These are phyloP conservation scores for Melanerpes formicivorus DNA, from an alignment of 2,113 vertebrate genomes.

Conservation along the genomic window DNA sequence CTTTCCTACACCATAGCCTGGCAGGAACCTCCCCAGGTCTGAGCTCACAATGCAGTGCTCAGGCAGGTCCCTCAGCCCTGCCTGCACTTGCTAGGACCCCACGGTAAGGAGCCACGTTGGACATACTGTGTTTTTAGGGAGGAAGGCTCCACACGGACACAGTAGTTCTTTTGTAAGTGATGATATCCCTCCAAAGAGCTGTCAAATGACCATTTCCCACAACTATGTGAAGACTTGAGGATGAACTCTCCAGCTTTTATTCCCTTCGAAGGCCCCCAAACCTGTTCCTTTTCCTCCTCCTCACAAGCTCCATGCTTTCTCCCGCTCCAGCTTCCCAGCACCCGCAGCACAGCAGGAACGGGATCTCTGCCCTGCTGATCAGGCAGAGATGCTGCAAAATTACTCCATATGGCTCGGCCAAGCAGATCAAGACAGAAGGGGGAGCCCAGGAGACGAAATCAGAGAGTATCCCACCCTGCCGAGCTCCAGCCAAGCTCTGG, in stretches of 20 bases:
- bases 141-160: background rate
- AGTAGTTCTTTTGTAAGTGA: background rate
- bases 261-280: background rate
- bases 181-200: background rate
- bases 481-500: background rate
- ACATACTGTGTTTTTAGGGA: fast-evolving
- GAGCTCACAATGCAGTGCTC: background rate
- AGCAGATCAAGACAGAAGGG: conserved; percentile 18
- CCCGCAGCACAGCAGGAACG: fast-evolving
- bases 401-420: background rate
- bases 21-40: background rate
- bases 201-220: background rate
- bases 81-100: background rate
- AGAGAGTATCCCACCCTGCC: background rate
- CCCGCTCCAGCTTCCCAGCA: fast-evolving
- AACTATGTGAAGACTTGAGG: background rate
- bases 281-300: background rate
- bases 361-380: background rate
- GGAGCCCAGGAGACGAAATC: conserved; percentile 51
- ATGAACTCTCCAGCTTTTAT: background rate
- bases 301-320: background rate
- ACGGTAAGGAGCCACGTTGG: background rate
- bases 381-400: background rate
- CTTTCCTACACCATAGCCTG: background rate
- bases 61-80: background rate